Percentiles rank a stretch among this genome's conserved stretches.
Conservation (phyloP, 2,113 vertebrate species). For the Platichthys flesus region DNA sequence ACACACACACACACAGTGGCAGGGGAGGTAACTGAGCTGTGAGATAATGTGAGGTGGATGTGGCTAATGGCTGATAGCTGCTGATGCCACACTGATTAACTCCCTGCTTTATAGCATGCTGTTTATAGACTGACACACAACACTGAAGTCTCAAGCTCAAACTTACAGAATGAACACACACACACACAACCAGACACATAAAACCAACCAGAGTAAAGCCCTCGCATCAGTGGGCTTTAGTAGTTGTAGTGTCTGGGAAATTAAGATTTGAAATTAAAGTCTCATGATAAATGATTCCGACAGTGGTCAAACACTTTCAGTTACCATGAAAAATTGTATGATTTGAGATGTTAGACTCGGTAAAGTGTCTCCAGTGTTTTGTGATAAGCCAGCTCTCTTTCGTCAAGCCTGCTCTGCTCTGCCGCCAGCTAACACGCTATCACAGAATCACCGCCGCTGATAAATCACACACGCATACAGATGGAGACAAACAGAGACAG, state of each 20-base stretch:
- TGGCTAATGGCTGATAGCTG: constrained; percentile 64
- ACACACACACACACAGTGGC: background rate
- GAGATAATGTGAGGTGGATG: constrained; percentile 61
- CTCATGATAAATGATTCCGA: background rate
- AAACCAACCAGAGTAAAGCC: background rate
- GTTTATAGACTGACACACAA: constrained; percentile 49
- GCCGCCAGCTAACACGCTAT: constrained; percentile 68
- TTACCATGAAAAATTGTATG: background rate
- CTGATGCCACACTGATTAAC: constrained; percentile 68
- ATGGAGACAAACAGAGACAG: constrained; percentile 37
- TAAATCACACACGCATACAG: constrained; percentile 52
- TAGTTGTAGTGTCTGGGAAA: background rate
- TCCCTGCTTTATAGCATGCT: constrained; percentile 52
- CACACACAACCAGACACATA: no score
- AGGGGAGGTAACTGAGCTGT: constrained; percentile 36
- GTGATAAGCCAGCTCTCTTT: constrained; percentile 56
- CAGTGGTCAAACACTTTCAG: background rate
- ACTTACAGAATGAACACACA: background rate
- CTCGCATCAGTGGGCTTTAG: no score
- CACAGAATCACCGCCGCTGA: constrained; percentile 62
- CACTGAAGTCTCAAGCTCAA: constrained; percentile 9
- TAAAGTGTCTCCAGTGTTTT: constrained; percentile 39
- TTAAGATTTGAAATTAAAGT: background rate
- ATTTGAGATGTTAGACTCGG: background rate
- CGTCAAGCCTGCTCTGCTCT: constrained; percentile 42